Percentiles rank a stretch among this genome's conserved stretches.
These are phyloP conservation scores for Apus apus DNA, from an alignment of 2,113 vertebrate species.

Conservation along the genomic window DNA sequence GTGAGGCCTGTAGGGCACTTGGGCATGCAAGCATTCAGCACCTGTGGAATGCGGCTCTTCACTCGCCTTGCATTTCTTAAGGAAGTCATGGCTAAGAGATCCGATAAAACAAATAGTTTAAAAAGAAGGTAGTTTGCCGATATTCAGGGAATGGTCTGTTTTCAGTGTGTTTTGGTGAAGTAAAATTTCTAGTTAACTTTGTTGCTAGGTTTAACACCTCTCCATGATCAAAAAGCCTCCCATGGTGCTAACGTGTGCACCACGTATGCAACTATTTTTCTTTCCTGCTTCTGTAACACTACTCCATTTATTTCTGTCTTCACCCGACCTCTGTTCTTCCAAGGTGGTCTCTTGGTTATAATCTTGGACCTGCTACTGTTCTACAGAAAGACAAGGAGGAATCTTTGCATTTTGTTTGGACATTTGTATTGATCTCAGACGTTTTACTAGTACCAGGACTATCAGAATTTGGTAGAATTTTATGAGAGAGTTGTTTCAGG, in stretches of 20 bases:
- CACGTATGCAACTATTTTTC: accelerated
- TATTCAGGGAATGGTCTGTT: neutral
- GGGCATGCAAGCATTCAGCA: neutral
- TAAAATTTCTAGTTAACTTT: neutral
- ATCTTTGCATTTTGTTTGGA: neutral
- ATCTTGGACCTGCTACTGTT: neutral
- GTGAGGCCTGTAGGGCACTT: accelerated
- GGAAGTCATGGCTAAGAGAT: accelerated
- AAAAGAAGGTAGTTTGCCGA: neutral
- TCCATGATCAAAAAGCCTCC: neutral
- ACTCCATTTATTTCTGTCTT: neutral
- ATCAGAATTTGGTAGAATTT: neutral
- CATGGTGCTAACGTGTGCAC: accelerated
- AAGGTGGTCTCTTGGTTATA: neutral
- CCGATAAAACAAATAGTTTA: neutral
- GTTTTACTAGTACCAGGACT: neutral
- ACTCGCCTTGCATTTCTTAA: accelerated
- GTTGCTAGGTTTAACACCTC: neutral
- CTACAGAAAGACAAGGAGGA: neutral
- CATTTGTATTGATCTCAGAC: neutral
- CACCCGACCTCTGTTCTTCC: accelerated
- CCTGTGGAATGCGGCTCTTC: accelerated
- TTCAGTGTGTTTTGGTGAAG: neutral
- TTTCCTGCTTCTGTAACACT: neutral
- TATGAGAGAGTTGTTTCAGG: neutral